Base-by-base conservation (phyloP, 2,888 invertebrate genomes). In the Papilio protenor region DNA sequence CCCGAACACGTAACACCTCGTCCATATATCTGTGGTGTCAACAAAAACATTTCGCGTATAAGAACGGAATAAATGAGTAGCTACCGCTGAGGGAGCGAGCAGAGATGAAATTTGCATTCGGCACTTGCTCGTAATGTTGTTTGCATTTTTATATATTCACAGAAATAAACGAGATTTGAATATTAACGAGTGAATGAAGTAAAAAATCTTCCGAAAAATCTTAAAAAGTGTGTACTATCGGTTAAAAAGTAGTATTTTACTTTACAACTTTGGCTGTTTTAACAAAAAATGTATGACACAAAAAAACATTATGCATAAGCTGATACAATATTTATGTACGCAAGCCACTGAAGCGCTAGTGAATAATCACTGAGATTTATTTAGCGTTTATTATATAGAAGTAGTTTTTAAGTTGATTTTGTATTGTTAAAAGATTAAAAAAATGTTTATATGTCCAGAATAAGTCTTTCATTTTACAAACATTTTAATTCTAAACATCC, bases 71-170 rank as follows among this genome's bases (percentile, higher is more conserved):
- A 75, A 64, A 76, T 12, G 55, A 61, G 72, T 49, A 72, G 71
- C 64, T 72, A 77, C 71, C 27, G 69, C 27, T 76, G 77, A 72
- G 79, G 79, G 80, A 76, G 79, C 80, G 79, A 72, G 81, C 81
- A 82, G 81, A 86, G 80, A 87, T 87, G 84, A 87, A 87, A 91
- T 91, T 91, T 89, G 85, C 88, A 91, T 91, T 87, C 87, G 84
- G 78, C 83, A 82, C 84, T 87, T 84, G 86, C 83, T 83, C 82
- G 84, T 83, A 83, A 75, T 86, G 86, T 83, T 83, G 82, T 90
- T 89, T 86, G 86, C 88, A 88, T 90, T 90, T 89, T 90, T 89
- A 88, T 88, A 85, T 83, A 83, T 85, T 84, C 82, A 81, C 82
- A 87, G 86, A 87, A 85, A 83, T 80, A 83, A 84, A 88, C 89